Evolutionary conservation across 2,113 vertebrate genomes (phyloP), one percentile per base, ranked within the genome.

Genomic region (Rutilus rutilus): DNA sequence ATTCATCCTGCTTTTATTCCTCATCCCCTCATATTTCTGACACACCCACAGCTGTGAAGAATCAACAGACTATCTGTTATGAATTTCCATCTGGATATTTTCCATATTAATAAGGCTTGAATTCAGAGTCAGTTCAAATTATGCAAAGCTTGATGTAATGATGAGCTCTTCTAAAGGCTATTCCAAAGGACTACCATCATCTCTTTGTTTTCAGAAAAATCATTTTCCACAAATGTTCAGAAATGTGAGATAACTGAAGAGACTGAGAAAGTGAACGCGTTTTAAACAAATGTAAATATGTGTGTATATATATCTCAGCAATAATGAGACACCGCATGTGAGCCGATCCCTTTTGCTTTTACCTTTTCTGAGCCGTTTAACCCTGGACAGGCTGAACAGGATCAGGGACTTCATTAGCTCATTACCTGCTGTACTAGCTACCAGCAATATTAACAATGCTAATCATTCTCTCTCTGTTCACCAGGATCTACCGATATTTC

Each of bases 241-340:
- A 86, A 89, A 88, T 60, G 21, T 52, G 39, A 33, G 62, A 54
- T 36, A 71, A 57, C 77, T 64, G 74, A 64, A 52, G 19, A 82
- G 75, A 60, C 42, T 65, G 64, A 57, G 57, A 67, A 87, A 86
- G 85, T 89, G 93, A 93, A 93, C 92, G 93, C 94, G 95, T 94
- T 94, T 95, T 93, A 94, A 86, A 39, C 89, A 91, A 93, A 88
- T 95, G 95, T 95, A 95, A 92, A 95, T 95, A 95, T 88, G 90
- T 89, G 83, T 95, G 94, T 95, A 95, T 90, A 95, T 95, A 95
- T 86, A 92, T 92, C 92, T 95, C 94, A 95, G 95, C 95, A 95
- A 95, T 95, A 95, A 95, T 94, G 94, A 93, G 92, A 95, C 90
- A 93, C 94, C 94, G 95, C 95, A 95, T 95, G 95, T 94, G 92